Evolutionary conservation across 2,797 vertebrate genomes (phyloP), one percentile per base, ranked within the genome.

Genomic region (Fratercula arctica): DNA sequence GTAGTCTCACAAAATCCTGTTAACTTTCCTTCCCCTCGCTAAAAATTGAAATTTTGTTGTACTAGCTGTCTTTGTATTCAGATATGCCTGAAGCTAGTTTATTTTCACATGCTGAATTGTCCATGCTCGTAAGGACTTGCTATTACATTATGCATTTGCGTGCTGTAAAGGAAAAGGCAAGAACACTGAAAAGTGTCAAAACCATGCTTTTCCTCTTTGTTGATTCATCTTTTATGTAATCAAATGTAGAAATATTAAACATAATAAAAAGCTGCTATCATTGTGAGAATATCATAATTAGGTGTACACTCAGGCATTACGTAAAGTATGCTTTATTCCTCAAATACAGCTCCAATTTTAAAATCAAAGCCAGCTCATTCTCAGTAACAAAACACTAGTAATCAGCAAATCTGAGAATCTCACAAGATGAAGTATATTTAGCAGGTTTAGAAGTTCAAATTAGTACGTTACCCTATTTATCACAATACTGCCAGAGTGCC

Each of bases 21-120:
- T 96, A 95, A 83, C 90, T 95, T 96, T 61, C 50, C 78, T 66
- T 85, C 60, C 57, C 45, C 70, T 75, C 0, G 0, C 91, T 91
- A 91, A 95, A 91, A 95, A 94, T 20, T 87, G 76, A 72, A 57
- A 77, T 83, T 87, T 43, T 77, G 83, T 92, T 92, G 67, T 80
- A 95, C 50, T 74, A 85, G 66, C 48, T 90, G 93, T 78, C 89
- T 94, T 93, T 90, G 85, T 87, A 90, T 24, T 54, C 70, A 25
- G 68, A 95, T 59, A 35, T 17, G 95, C 93, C 94, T 80, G 73
- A 86, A 97, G 89, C 85, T 39, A 94, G 67, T 72, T 89, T 84
- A 94, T 79, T 91, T 84, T 94, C 91, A 93, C 89, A 91, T 70
- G 89, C 69, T 81, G 79, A 96, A 97, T 89, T 93, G 94, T 93